Percentiles rank a stretch among this genome's conserved stretches.
These are phyloP conservation scores for Andrena bicolor DNA, from an alignment of 2,888 invertebrate genomes.

Conservation along the genomic window DNA sequence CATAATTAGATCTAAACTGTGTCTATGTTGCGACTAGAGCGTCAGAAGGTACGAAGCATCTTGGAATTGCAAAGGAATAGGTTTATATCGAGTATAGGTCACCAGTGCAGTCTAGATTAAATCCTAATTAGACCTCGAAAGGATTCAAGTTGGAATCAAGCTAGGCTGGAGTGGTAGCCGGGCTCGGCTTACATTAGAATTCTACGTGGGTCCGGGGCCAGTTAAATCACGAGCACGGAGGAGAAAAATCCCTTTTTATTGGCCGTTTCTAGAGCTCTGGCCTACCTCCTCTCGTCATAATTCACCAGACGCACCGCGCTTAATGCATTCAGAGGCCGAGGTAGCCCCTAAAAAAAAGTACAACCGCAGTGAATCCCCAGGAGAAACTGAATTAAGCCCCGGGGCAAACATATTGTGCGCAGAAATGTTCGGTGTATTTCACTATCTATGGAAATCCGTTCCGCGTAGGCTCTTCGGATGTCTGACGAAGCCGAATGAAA, in stretches of 20 bases:
- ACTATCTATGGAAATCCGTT: slow-evolving; percentile 23
- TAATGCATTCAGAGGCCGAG: slow-evolving; percentile 32
- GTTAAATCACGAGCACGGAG: slow-evolving; percentile 17
- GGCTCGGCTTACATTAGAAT: neutral
- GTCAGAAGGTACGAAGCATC: neutral
- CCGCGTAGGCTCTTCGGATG: slow-evolving; percentile 6
- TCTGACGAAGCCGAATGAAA: neutral
- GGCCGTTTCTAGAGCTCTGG: neutral
- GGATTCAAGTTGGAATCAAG: neutral
- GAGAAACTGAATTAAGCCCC: slow-evolving; percentile 22
- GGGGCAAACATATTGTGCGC: slow-evolving; percentile 26
- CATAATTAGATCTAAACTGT: neutral
- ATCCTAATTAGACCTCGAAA: neutral
- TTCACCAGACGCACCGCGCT: slow-evolving; percentile 24
- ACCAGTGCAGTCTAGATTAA: too few relatives aligned
- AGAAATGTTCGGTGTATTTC: slow-evolving; percentile 22
- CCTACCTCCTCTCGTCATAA: slow-evolving; percentile 15
- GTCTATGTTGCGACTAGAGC: neutral
- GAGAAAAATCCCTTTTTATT: slow-evolving; percentile 26
- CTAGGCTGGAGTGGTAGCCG: neutral
- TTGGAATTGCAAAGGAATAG: neutral
- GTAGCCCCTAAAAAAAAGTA: slow-evolving; percentile 8
- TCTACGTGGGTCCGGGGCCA: neutral
- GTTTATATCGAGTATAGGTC: neutral
- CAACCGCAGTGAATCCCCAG: slow-evolving; percentile 14